Percentiles rank a stretch among this genome's conserved stretches.
phyloP scores from a whole-genome alignment of 2,113 vertebrate genomes.

The Anarhynchus alexandrinus region DNA sequence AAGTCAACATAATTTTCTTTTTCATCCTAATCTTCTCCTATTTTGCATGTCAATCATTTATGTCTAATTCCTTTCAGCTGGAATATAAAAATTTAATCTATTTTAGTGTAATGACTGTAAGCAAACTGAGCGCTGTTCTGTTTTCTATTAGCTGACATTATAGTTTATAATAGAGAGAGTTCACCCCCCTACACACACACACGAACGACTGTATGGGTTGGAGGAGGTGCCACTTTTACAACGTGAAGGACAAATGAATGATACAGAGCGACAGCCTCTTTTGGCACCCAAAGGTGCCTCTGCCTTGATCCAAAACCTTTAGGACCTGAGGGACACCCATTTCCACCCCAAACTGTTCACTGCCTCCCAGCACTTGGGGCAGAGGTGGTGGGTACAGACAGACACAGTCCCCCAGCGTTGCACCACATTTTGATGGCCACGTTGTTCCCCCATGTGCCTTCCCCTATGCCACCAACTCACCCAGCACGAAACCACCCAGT shows the following conservation, averaged over 20 bases:
- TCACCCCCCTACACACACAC: neutral
- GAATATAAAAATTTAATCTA: slow-evolving; percentile 1
- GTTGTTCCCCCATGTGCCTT: accelerated
- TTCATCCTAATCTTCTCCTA: neutral
- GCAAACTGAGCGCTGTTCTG: neutral
- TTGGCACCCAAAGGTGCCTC: neutral
- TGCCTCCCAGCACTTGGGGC: neutral
- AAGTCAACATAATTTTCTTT: neutral
- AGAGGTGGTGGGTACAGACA: neutral
- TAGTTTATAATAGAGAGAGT: neutral
- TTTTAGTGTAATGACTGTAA: neutral
- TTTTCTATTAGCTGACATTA: neutral
- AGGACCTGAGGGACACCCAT: neutral
- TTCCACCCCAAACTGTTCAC: neutral
- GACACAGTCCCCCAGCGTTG: neutral
- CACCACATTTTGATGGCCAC: neutral
- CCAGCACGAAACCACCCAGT: accelerated
- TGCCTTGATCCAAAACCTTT: neutral
- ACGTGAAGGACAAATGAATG: neutral
- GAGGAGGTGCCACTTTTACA: neutral
- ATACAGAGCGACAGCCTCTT: neutral
- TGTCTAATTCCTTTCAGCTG: slow-evolving; percentile 32
- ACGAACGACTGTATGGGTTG: accelerated
- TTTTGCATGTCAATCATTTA: slow-evolving; percentile 10
- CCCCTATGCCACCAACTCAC: neutral